Conservation (phyloP, 2,888 invertebrate species). For the Oscheius myriophilus region DNA sequence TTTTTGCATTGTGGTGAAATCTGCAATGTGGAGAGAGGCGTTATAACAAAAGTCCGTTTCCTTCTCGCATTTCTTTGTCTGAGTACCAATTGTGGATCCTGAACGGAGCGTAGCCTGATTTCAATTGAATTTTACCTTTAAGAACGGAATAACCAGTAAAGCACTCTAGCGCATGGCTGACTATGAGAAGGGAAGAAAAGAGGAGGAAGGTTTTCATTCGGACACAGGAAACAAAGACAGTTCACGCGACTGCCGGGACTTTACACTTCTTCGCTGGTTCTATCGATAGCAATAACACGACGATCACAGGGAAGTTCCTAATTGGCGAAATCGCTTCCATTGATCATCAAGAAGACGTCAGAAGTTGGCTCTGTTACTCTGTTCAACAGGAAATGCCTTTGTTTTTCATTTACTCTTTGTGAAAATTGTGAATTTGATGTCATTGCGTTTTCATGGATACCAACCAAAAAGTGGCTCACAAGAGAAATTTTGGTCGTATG, state of each 20-base stretch:
- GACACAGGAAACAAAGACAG: slow-evolving; percentile 1
- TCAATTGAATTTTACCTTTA: slow-evolving; percentile 34
- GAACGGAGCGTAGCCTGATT: neutral
- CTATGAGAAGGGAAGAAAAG: slow-evolving; percentile 4
- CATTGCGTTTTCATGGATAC: neutral
- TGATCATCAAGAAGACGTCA: neutral
- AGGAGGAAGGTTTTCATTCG: slow-evolving; percentile 22
- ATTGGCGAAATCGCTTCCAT: neutral
- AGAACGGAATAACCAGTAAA: slow-evolving; percentile 52
- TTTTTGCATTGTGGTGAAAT: slow-evolving; percentile 43
- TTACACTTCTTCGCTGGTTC: slow-evolving; percentile 21
- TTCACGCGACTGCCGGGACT: slow-evolving; percentile 14
- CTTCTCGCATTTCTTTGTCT: slow-evolving; percentile 48
- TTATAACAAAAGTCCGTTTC: slow-evolving; percentile 51
- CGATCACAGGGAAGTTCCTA: neutral
- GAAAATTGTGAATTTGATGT: neutral
- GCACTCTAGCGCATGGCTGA: slow-evolving; percentile 34
- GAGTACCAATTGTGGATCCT: slow-evolving; percentile 41
- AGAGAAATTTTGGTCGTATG: too few relatives aligned
- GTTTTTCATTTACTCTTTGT: neutral
- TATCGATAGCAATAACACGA: neutral
- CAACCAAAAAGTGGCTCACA: too few relatives aligned
- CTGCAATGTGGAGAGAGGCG: slow-evolving; percentile 41
- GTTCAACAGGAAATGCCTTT: neutral
- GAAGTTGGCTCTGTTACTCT: neutral